phyloP scores from a whole-genome alignment of 2,797 vertebrate species.

The Chanos chanos region DNA sequence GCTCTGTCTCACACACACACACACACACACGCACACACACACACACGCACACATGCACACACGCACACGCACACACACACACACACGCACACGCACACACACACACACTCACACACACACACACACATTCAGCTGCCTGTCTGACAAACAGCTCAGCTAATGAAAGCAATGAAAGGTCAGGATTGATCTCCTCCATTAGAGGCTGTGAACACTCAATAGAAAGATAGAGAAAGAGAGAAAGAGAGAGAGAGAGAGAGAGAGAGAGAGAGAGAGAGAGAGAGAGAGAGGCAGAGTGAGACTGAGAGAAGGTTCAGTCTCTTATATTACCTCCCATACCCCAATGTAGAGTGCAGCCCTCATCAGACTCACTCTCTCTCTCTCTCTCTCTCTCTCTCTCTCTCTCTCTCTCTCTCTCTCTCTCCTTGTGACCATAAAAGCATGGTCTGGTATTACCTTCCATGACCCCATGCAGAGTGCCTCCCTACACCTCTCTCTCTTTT shows the following conservation, averaged over 20 bases:
- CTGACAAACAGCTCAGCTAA: conserved; percentile 3
- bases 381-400: neutral
- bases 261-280: no score
- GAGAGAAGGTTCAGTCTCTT: no score
- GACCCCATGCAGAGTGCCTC: no score
- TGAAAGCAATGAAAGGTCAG: conserved; percentile 14
- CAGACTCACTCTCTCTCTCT: neutral
- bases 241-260: no score
- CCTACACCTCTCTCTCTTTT: no score
- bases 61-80: neutral
- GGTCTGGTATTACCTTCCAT: no score
- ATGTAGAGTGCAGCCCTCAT: no score
- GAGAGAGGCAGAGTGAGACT: conserved; percentile 5
- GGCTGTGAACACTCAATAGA: neutral
- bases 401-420: neutral
- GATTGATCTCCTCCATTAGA: conserved; percentile 5
- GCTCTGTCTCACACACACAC: neutral
- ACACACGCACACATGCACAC: neutral
- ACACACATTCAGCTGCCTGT: conserved; percentile 5
- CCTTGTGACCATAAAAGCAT: no score
- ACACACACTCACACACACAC: neutral
- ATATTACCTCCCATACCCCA: no score
- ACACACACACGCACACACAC: no score
- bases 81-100: neutral
- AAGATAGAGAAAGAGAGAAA: no score